Conservation (phyloP, 2,797 vertebrate genomes). For the Leptodactylus fallax region DNA sequence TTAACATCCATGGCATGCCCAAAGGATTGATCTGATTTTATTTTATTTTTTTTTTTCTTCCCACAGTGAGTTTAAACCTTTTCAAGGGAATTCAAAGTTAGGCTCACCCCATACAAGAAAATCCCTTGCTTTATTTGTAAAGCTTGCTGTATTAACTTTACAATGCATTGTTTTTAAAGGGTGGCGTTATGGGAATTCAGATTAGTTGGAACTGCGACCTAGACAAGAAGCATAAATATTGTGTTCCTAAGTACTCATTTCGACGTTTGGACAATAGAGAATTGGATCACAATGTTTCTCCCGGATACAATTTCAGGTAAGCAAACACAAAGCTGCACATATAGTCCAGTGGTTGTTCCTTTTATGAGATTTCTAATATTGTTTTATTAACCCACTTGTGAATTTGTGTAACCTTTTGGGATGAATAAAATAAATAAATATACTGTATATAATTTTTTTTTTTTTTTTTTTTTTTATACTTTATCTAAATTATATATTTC, state of each 20-base stretch:
- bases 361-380: not conserved
- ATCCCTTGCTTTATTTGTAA: not conserved
- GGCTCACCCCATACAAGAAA: not conserved
- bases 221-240: constrained; percentile 78
- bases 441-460: too few relatives aligned
- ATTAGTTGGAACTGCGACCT: constrained; percentile 91
- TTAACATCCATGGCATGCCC: not conserved
- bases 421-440: too few relatives aligned
- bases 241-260: constrained; percentile 87
- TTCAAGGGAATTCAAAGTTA: not conserved
- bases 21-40: not conserved
- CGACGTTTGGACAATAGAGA: constrained; percentile 84
- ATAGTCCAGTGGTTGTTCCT: not conserved
- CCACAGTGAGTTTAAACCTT: not conserved
- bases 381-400: not conserved
- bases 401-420: too few relatives aligned
- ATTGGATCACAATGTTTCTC: constrained; percentile 78
- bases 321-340: not conserved
- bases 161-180: constrained; percentile 72
- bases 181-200: constrained; percentile 88
- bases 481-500: too few relatives aligned
- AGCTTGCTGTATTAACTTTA: not conserved
- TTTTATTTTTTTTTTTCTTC: too few relatives aligned
- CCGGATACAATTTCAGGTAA: constrained; percentile 92
- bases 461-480: too few relatives aligned